phyloP scores from a whole-genome alignment of 2,797 vertebrate species.

The Fistularia commersonii region DNA sequence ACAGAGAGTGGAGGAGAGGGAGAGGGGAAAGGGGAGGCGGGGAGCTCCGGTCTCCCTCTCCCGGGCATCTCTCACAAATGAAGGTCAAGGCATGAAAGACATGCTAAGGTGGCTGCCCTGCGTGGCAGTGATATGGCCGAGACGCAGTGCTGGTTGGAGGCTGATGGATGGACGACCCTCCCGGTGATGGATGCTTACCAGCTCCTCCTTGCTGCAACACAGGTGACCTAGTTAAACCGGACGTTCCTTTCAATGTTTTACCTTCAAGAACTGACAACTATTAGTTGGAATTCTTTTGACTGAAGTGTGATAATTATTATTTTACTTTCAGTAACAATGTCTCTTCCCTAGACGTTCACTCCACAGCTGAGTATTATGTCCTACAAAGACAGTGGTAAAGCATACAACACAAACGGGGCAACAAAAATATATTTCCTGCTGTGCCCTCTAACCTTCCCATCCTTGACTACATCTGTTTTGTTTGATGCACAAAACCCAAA shows the following conservation, averaged over 20 bases:
- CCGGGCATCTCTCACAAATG: slow-evolving; percentile 50
- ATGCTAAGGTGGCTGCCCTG: slow-evolving; percentile 32
- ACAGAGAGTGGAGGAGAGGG: not conserved
- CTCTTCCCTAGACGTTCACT: not conserved
- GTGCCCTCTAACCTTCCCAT: slow-evolving; percentile 81
- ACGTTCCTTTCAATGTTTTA: slow-evolving; percentile 28
- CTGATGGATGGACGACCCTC: slow-evolving; percentile 64
- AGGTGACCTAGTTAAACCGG: slow-evolving; percentile 62
- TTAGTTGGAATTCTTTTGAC: no score
- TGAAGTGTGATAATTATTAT: not conserved
- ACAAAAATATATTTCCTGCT: slow-evolving; percentile 83
- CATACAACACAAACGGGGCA: slow-evolving; percentile 65
- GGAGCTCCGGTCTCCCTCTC: slow-evolving; percentile 19
- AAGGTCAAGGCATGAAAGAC: slow-evolving; percentile 47
- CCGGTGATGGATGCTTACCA: slow-evolving; percentile 64
- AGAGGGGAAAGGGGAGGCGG: slow-evolving; percentile 23
- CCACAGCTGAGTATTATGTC: not conserved
- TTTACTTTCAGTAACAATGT: not conserved
- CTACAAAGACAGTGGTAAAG: slow-evolving; percentile 4
- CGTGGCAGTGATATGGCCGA: slow-evolving; percentile 42
- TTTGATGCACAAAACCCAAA: slow-evolving; percentile 90
- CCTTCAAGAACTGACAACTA: slow-evolving; percentile 11
- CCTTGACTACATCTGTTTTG: slow-evolving; percentile 97
- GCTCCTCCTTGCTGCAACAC: slow-evolving; percentile 40
- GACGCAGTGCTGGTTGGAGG: slow-evolving; percentile 29